Base-by-base conservation (phyloP, 2,888 invertebrate genomes). In the Microctonus brassicae region DNA sequence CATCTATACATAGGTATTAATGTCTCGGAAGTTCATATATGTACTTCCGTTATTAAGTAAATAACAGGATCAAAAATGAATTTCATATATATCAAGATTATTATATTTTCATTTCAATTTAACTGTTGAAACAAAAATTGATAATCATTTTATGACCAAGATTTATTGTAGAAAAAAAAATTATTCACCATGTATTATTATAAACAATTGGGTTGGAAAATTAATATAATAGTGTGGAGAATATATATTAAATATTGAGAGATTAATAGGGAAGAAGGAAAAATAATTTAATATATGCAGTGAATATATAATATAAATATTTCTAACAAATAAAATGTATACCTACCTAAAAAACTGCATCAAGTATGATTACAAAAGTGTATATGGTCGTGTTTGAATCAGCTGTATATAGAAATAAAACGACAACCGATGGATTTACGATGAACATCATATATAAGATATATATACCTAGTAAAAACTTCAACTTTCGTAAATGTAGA, bases 371-470 rank as follows among this genome's bases (percentile, higher is more conserved):
- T 17, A 47, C 0, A 17, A 47, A 7, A n/a, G n/a, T n/a, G 9
- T 7, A 47, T 7, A 47, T 47, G 17, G 17, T 47, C 17, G 47
- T 20, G 17, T 47, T 47, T 4, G 0, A 7, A 17, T 7, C 7
- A n/a, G 6, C 6, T 47, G 47, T 7, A 5, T 6, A 29, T 17
- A 58, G 63, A 47, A 55, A 22, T 42, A 55, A 24, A 42, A 58
- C 36, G 67, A 57, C 55, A 42, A 52, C 33, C 69, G 74, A 76
- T 76, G 75, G 74, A 79, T 77, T 77, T 78, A 77, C 76, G 77
- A 79, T 77, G 75, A 76, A 77, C 72, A 73, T 70, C n/a, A n/a
- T 58, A 68, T 58, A 73, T 74, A 60, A 52, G 47, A 47, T 42
- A 42, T 42, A 42, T 47, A 17, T 20, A 33, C 63, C 70, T 69